A percentile compares a stretch with the other conserved stretches of the same genome.
phyloP scores from a whole-genome alignment of 1,140 invertebrate species.

The Polyergus mexicanus region DNA sequence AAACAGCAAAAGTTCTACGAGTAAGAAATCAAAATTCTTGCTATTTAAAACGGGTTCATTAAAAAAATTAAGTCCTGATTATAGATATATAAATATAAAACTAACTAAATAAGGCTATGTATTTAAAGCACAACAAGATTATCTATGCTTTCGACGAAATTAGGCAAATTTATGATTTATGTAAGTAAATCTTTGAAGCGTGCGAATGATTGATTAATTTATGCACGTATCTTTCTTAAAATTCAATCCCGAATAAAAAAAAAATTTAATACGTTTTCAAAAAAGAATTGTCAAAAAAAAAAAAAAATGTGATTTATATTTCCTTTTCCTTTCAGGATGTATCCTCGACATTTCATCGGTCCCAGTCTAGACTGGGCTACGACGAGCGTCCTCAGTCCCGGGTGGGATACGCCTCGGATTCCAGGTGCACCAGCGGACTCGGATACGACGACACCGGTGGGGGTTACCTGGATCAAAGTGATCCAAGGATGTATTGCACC shows the following conservation, averaged over 20 bases:
- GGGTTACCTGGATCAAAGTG: constrained; percentile 84
- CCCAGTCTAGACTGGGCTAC: constrained; percentile 84
- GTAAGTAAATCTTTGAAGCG: neutral
- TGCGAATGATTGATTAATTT: neutral
- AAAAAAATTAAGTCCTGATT: neutral
- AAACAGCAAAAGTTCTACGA: neutral
- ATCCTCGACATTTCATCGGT: constrained; percentile 80
- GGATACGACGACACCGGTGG: constrained; percentile 84
- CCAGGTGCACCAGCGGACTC: constrained; percentile 83
- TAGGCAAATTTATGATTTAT: neutral
- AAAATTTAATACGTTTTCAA: neutral
- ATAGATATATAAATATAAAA: neutral
- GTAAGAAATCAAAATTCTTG: neutral
- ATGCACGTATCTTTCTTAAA: neutral
- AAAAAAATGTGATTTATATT: constrained; percentile 26
- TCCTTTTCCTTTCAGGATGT: constrained; percentile 77
- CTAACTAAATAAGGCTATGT: neutral
- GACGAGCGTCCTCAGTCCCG: constrained; percentile 85
- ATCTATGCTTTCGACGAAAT: neutral
- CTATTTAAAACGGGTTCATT: neutral
- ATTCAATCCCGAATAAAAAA: neutral
- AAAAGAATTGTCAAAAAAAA: neutral
- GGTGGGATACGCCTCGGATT: constrained; percentile 84
- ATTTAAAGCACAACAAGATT: neutral
- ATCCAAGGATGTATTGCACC: constrained; percentile 85